Conservation (phyloP, 2,797 vertebrate species). For the Anguilla marmorata region DNA sequence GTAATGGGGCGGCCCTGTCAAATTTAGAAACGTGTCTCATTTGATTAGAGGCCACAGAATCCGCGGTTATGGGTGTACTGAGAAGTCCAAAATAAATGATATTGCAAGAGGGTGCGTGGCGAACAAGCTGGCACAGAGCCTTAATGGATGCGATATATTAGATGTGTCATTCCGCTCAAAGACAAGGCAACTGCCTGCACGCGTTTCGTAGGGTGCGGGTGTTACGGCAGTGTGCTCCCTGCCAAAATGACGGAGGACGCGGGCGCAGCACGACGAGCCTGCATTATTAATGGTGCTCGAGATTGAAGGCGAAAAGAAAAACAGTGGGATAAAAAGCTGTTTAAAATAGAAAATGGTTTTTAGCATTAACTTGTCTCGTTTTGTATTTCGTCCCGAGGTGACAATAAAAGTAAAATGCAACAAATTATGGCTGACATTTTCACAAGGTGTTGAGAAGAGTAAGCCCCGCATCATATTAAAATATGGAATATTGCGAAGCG, state of each 20-base stretch:
- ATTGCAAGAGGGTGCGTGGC: background rate
- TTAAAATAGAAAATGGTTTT: background rate
- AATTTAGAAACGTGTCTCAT: constrained; percentile 40
- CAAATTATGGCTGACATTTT: background rate
- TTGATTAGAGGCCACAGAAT: constrained; percentile 45
- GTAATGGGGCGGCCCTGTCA: constrained; percentile 28
- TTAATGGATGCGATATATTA: background rate
- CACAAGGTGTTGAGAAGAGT: background rate
- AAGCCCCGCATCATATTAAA: background rate
- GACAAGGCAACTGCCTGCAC: background rate
- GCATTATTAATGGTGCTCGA: background rate
- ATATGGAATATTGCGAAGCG: background rate
- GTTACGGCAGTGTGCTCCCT: background rate
- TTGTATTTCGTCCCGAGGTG: background rate
- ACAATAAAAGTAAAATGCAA: background rate
- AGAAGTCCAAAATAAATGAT: constrained; percentile 25
- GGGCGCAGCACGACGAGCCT: background rate
- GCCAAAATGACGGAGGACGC: background rate
- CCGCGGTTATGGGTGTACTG: constrained; percentile 45
- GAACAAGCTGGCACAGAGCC: background rate
- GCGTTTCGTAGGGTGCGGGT: background rate
- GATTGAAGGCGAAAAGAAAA: background rate
- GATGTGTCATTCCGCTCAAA: background rate
- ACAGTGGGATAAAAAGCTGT: background rate
- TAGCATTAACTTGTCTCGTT: background rate